Percentiles rank a stretch among this genome's conserved stretches.
Conservation (phyloP, 1,140 invertebrate genomes). For the Araneus ventricosus region DNA sequence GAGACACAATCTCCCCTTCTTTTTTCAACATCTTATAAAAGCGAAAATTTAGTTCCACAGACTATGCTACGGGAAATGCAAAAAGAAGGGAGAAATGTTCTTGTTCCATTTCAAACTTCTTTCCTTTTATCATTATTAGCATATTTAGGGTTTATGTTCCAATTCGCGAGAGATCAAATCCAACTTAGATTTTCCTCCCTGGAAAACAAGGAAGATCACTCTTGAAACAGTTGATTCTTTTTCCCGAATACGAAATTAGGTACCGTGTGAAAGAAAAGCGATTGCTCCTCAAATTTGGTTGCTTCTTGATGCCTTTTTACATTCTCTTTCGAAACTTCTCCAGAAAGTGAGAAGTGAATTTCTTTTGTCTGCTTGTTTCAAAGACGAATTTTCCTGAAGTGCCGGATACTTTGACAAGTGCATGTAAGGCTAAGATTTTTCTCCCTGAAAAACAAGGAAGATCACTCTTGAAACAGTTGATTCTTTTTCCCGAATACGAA, state of each 20-base stretch:
- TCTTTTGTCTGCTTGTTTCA: background rate
- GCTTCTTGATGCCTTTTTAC: background rate
- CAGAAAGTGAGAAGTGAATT: background rate
- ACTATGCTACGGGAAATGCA: background rate
- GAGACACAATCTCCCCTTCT: background rate
- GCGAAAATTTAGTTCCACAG: background rate
- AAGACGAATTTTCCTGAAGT: background rate
- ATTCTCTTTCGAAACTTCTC: background rate
- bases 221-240: conserved; percentile 18
- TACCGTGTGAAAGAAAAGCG: background rate
- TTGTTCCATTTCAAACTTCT: background rate
- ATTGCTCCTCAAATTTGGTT: conserved; percentile 17
- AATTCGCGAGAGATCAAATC: conserved; percentile 26
- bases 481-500: conserved; percentile 23
- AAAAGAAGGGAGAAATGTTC: background rate
- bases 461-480: conserved; percentile 12
- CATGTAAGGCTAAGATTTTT: background rate
- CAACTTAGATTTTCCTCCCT: background rate
- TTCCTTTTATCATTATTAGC: background rate
- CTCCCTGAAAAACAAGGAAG: background rate
- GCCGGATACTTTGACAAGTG: too few relatives aligned
- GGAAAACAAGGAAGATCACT: background rate
- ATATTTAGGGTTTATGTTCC: conserved; percentile 25
- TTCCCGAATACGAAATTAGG: conserved; percentile 23
- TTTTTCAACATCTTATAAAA: background rate